Evolutionary conservation across 2,797 vertebrate species (phyloP), one percentile per base, ranked within the genome.

Genomic region (Gymnocypris eckloni): DNA sequence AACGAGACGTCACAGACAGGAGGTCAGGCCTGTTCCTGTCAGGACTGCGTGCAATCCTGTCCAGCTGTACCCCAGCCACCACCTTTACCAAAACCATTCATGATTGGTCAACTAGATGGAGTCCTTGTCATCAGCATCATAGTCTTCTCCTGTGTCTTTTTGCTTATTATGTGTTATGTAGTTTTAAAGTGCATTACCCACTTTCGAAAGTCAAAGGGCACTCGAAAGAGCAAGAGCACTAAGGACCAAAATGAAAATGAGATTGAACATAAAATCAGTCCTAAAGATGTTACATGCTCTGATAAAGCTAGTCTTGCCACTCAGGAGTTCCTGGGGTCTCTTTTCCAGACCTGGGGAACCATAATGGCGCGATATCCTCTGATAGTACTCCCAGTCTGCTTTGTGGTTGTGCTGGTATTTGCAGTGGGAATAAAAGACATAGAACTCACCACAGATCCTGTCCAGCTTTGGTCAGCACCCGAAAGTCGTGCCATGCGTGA

Each of bases 391-490:
- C 77, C 92, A 52, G 1, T 69, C 8, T 95, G 86, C 0, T 52
- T 92, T 0, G 1, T 41, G 0, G 37, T 91, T 0, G 94, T 96
- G 2, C 56, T 73, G 12, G 79, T 2, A 15, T 93, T 98, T 22
- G 41, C 95, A 52, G 83, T 0, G 2, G 96, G 93, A 4, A 77
- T 98, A 52, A 92, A 89, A 41, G 69, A 88, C 9, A 89, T 96
- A 1, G 85, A 91, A 1, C 94, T 99, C 25, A 98, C 96, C 89
- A 99, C 98, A 0, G 96, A 99, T 88, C 98, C 98, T 0, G 96
- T 99, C 25, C 96, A 99, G 89, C 94, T 99, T 73, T 99, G 98
- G 98, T 98, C 98, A 0, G 92, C 97, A 0, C 95, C 97, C 0
- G 89, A 91, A 76, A 99, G 98, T 92, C 96, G 91, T 0, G 97